Evolutionary conservation across 2,888 invertebrate species (phyloP).

Genomic region (Dryadula phaetusa): DNA sequence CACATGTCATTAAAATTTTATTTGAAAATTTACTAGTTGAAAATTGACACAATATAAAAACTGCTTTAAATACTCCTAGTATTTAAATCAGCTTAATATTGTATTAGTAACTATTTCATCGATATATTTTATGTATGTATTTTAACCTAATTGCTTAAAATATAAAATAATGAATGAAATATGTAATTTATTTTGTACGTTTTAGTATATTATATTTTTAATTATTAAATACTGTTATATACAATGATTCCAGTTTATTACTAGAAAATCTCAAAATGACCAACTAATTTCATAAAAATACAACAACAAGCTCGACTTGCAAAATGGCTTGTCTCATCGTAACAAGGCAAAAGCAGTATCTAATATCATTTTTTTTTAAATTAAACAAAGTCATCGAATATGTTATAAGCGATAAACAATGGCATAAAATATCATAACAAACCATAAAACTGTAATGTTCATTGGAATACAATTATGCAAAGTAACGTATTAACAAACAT

Average conservation of each 20-base stretch:
- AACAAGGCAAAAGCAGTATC: not conserved
- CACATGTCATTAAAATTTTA: not conserved
- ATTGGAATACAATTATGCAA: not conserved
- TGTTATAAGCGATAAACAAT: too few relatives aligned
- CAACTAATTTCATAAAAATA: slow-evolving; percentile 29
- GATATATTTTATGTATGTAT: too few relatives aligned
- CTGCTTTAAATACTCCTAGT: too few relatives aligned
- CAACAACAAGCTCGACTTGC: slow-evolving; percentile 23
- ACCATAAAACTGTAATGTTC: not conserved
- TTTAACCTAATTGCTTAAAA: too few relatives aligned
- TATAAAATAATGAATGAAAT: too few relatives aligned
- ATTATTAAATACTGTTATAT: too few relatives aligned
- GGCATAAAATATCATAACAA: not conserved
- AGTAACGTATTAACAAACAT: not conserved
- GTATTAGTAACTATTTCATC: not conserved
- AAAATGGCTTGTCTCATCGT: slow-evolving; percentile 7
- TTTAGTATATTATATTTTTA: too few relatives aligned
- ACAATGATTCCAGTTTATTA: not conserved
- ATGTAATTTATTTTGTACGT: too few relatives aligned
- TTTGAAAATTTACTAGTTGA: not conserved
- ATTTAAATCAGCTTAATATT: too few relatives aligned
- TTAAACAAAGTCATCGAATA: too few relatives aligned
- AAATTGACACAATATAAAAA: too few relatives aligned
- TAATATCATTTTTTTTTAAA: not conserved
- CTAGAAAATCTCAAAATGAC: slow-evolving; percentile 25